A percentile compares a stretch with the other conserved stretches of the same genome.
Evolutionary conservation across 37 sponge, comb jelly and placozoan genomes (phyloP).

Genomic region (Spongilla lacustris): DNA sequence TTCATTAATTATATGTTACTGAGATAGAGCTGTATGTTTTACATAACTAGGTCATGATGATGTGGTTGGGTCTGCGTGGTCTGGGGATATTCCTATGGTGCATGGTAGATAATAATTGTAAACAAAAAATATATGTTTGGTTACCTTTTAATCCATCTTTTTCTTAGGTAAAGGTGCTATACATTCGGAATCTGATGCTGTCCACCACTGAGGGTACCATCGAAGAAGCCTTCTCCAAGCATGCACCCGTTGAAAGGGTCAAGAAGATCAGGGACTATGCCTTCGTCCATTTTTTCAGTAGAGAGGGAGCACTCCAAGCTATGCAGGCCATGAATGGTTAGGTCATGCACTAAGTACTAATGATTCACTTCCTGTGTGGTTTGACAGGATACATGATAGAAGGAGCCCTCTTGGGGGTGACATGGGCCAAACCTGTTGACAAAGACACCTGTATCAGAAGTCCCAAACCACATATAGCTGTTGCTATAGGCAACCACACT

Average conservation of each 20-base stretch:
- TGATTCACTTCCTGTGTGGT: background rate
- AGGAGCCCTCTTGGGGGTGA: conserved; percentile 87
- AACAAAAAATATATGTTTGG: too few relatives aligned
- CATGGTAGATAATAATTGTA: too few relatives aligned
- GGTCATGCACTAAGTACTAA: too few relatives aligned
- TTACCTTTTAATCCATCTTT: too few relatives aligned
- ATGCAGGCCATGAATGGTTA: conserved; percentile 84
- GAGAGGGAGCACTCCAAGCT: conserved; percentile 84
- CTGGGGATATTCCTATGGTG: too few relatives aligned
- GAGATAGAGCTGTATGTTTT: too few relatives aligned
- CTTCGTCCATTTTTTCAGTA: conserved; percentile 85
- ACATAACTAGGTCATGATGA: too few relatives aligned
- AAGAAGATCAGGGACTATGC: conserved; percentile 99
- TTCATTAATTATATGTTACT: too few relatives aligned
- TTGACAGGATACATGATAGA: conserved; percentile 72
- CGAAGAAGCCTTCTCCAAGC: conserved; percentile 71
- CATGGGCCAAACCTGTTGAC: conserved; percentile 97
- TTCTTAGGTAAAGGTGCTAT: conserved; percentile 95
- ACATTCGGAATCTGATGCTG: conserved; percentile 93
- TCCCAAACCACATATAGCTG: conserved; percentile 8
- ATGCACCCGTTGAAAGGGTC: conserved; percentile 88
- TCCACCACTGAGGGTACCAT: conserved; percentile 80
- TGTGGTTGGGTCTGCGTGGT: too few relatives aligned
- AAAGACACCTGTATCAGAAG: conserved; percentile 64
- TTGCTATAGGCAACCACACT: conserved; percentile 33